Evolutionary conservation across 1,140 invertebrate species (phyloP).

Genomic region (Ceratosolen fusciceps): DNA sequence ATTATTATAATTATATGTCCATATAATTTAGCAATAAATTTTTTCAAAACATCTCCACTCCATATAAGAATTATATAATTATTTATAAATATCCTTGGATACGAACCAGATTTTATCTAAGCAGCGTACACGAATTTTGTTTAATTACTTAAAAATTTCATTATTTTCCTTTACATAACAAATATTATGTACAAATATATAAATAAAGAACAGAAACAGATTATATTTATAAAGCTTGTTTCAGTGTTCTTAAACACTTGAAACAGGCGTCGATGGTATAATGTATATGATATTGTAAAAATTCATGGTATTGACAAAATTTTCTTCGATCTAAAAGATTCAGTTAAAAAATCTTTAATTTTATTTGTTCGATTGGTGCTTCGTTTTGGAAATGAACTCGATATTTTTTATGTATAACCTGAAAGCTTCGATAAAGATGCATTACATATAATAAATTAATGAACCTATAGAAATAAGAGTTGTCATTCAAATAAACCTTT

Average conservation of each 20-base stretch:
- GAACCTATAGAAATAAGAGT: background rate
- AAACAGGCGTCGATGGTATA: too few relatives aligned
- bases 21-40: constrained; percentile 6
- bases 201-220: too few relatives aligned
- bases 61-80: background rate
- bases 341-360: too few relatives aligned
- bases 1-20: background rate
- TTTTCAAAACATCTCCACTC: background rate
- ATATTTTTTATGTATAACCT: too few relatives aligned
- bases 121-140: background rate
- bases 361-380: too few relatives aligned
- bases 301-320: too few relatives aligned
- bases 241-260: too few relatives aligned
- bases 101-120: background rate
- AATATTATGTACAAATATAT: background rate
- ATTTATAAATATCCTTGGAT: background rate
- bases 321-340: too few relatives aligned
- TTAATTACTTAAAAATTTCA: background rate
- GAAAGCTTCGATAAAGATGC: background rate
- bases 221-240: too few relatives aligned
- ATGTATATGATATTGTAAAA: too few relatives aligned
- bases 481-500: background rate
- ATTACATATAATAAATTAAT: constrained; percentile 4
- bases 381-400: too few relatives aligned
- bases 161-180: background rate